Evolutionary conservation across 2,888 invertebrate species (phyloP).

Genomic region (Nudaria mundana): DNA sequence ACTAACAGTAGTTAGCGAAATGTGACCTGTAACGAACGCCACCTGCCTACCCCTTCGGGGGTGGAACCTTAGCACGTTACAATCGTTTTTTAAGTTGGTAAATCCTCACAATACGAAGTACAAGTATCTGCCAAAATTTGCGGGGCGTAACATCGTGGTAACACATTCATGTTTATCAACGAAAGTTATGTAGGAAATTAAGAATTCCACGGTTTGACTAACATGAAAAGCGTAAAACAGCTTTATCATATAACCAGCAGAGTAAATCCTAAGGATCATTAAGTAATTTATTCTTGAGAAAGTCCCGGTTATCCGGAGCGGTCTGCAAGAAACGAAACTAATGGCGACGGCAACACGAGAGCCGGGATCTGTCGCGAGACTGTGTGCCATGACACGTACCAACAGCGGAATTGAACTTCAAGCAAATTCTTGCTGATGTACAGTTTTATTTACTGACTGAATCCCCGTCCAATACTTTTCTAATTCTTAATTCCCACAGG

Average conservation of each 20-base stretch:
- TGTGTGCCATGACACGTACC: slow-evolving; percentile 28
- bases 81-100: neutral
- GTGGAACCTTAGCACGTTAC: too few relatives aligned
- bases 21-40: too few relatives aligned
- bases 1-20: too few relatives aligned
- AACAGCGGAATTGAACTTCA: slow-evolving; percentile 18
- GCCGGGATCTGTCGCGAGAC: slow-evolving; percentile 32
- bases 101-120: neutral
- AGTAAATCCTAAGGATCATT: slow-evolving; percentile 65
- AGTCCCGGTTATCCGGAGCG: slow-evolving; percentile 59
- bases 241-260: slow-evolving; percentile 51
- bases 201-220: slow-evolving; percentile 28
- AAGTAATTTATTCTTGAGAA: slow-evolving; percentile 71
- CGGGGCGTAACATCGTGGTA: slow-evolving; percentile 27
- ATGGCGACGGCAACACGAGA: slow-evolving; percentile 74
- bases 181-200: slow-evolving; percentile 26
- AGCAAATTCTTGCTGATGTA: too few relatives aligned
- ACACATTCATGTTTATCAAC: slow-evolving; percentile 26
- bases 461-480: too few relatives aligned
- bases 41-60: too few relatives aligned
- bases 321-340: slow-evolving; percentile 76
- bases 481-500: too few relatives aligned
- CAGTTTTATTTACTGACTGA: too few relatives aligned
- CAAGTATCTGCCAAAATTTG: neutral
- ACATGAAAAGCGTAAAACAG: slow-evolving; percentile 43